Evolutionary conservation across 2,113 vertebrate species (phyloP).

Genomic region (Scomber scombrus): DNA sequence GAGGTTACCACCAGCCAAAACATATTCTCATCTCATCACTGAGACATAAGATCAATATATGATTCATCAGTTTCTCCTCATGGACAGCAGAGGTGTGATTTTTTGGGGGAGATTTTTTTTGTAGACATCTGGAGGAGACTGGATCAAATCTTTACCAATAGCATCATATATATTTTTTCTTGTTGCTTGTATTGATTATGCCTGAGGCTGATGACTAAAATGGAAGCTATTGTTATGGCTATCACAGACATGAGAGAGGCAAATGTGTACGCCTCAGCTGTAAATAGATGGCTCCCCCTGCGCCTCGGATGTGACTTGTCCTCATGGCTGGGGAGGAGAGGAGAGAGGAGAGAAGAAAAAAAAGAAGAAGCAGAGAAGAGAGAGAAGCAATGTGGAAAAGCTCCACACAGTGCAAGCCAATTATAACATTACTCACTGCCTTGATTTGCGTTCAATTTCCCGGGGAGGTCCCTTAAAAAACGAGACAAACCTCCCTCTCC

Average conservation of each 20-base stretch:
- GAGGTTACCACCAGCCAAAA: constrained; percentile 60
- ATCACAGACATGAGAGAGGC: constrained; percentile 44
- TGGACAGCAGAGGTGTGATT: constrained; percentile 14
- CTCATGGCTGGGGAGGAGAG: constrained; percentile 23
- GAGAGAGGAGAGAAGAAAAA: too few species aligned
- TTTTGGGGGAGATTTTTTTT: background rate
- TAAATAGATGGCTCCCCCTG: constrained; percentile 60
- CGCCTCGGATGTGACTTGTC: constrained; percentile 57
- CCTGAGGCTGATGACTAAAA: constrained; percentile 46
- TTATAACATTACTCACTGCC: constrained; percentile 40
- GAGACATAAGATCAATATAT: constrained; percentile 63
- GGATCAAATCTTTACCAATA: constrained; percentile 16
- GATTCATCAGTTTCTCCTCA: constrained; percentile 54
- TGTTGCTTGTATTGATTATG: constrained; percentile 47
- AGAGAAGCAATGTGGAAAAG: constrained; percentile 25
- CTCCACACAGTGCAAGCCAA: constrained; percentile 22
- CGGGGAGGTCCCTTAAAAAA: constrained; percentile 59
- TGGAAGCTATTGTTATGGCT: constrained; percentile 71
- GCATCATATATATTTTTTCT: constrained; percentile 14
- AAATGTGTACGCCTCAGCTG: constrained; percentile 52
- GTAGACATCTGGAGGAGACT: constrained; percentile 5
- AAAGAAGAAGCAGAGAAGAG: too few species aligned
- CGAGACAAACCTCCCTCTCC: constrained; percentile 58
- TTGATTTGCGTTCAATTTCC: constrained; percentile 47
- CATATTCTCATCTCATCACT: constrained; percentile 29